A percentile compares a stretch with the other conserved stretches of the same genome.
phyloP scores from a whole-genome alignment of 2,113 vertebrate genomes.

The Callocephalon fimbriatum region DNA sequence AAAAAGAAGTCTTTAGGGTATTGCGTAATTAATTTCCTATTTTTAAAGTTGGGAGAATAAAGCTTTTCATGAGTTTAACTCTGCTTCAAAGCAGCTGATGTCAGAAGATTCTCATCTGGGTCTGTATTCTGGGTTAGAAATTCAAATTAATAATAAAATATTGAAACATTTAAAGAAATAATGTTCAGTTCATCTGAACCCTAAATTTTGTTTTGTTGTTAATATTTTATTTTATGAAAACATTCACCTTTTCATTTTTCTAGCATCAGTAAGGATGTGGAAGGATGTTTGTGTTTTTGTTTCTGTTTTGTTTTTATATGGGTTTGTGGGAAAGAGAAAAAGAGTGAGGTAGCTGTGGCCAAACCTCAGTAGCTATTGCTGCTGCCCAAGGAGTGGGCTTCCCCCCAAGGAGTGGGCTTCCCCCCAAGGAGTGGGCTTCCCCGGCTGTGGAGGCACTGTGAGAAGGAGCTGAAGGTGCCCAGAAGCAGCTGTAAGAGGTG shows the following conservation, averaged over 20 bases:
- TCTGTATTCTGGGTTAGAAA: neutral
- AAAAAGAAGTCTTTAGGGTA: neutral
- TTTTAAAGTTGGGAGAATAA: neutral
- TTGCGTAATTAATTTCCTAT: neutral
- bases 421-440: too few species aligned
- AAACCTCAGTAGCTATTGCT: neutral
- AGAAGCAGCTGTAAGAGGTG: neutral
- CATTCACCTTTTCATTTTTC: neutral
- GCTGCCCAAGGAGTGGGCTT: neutral
- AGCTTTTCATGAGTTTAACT: neutral
- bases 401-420: too few species aligned
- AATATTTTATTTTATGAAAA: neutral
- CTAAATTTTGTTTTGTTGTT: neutral
- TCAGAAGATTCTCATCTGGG: neutral
- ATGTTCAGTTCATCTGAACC: neutral
- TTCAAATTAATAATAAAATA: neutral
- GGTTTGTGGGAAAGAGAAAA: neutral
- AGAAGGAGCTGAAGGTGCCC: neutral
- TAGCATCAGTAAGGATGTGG: neutral
- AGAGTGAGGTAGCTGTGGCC: neutral
- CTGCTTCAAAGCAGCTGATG: neutral
- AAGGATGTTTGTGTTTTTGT: neutral
- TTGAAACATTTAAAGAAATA: neutral
- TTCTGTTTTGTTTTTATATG: neutral
- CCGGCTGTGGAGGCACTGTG: neutral